These are phyloP conservation scores for Lacerta viridis DNA, from an alignment of 2,797 vertebrate genomes.

Conservation along the genomic window DNA sequence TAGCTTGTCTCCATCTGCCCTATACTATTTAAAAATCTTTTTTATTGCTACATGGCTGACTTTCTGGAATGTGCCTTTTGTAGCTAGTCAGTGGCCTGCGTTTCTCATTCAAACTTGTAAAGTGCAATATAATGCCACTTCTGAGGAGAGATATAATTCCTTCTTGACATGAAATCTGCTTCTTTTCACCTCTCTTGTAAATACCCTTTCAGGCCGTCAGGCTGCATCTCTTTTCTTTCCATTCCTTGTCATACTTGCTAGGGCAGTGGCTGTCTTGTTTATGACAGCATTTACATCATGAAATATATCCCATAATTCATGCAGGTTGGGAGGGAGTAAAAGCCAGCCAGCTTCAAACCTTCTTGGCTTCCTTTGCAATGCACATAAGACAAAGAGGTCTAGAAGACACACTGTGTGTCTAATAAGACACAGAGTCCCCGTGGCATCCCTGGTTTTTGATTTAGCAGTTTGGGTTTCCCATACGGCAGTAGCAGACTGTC, in stretches of 20 bases:
- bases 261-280: neutral
- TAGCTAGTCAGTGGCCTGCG: neutral
- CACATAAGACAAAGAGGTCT: neutral
- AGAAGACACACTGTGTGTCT: slow-evolving; percentile 30
- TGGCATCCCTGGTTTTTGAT: neutral
- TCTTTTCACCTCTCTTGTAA: slow-evolving; percentile 15
- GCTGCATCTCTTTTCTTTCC: neutral
- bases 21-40: neutral
- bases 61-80: neutral
- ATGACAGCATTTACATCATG: neutral
- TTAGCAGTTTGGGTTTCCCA: slow-evolving; percentile 87
- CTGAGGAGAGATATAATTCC: slow-evolving; percentile 22
- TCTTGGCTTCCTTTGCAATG: slow-evolving; percentile 6
- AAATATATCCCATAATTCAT: neutral
- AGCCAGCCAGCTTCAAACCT: slow-evolving; percentile 24
- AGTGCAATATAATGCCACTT: neutral
- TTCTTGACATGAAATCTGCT: neutral
- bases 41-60: neutral
- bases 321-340: slow-evolving; percentile 25
- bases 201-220: neutral
- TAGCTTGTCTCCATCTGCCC: neutral
- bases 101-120: neutral
- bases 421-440: slow-evolving; percentile 37
- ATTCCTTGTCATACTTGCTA: slow-evolving; percentile 9
- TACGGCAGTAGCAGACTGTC: slow-evolving; percentile 86